Base-by-base conservation (phyloP, 2,888 invertebrate genomes). In the Formica aserva region DNA sequence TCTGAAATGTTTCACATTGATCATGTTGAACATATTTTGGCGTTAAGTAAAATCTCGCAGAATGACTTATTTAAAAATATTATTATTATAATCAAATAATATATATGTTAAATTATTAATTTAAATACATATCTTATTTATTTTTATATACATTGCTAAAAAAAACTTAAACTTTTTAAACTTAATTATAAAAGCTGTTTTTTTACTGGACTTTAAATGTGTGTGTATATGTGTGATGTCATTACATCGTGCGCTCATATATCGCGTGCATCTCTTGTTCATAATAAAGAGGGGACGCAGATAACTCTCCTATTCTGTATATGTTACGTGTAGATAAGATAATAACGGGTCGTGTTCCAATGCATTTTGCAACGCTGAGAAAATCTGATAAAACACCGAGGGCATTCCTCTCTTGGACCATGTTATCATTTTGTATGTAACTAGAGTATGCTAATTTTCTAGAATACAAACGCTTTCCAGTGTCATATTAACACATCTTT, bases 311-410 rank as follows among this genome's bases (percentile, higher is more conserved):
- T 22, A 62, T 74, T 63, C 60, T 69, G 82, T 74, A 66, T 84
- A 82, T 75, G 78, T 78, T 66, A 78, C 41, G 35, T 75, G 35
- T 66, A 29, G 89, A 89, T 89, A 89, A 89, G 89, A 89, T 89
- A 89, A 81, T 60, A n/a, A 69, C 41, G 8, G 29, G 18, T 71
- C 22, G 13, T 32, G 26, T 60, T 35, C 60, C 77, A 60, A 29
- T 81, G 71, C 66, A 85, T 89, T 89, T 85, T 75, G 18, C 62
- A 35, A 83, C 67, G 57, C 6, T 52, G 15, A 82, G 62, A 74
- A 86, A 63, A 76, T 55, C 60, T 55, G 80, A 84, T 86, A 83
- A 88, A 71, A 75, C 35, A 22, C 32, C 8, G 57, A 74, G 71
- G 62, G 55, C 55, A 72, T 83, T 78, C 63, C 26, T 29, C 26